These are phyloP conservation scores for Embiotoca jacksoni DNA, from an alignment of 2,113 vertebrate genomes.

Conservation along the genomic window DNA sequence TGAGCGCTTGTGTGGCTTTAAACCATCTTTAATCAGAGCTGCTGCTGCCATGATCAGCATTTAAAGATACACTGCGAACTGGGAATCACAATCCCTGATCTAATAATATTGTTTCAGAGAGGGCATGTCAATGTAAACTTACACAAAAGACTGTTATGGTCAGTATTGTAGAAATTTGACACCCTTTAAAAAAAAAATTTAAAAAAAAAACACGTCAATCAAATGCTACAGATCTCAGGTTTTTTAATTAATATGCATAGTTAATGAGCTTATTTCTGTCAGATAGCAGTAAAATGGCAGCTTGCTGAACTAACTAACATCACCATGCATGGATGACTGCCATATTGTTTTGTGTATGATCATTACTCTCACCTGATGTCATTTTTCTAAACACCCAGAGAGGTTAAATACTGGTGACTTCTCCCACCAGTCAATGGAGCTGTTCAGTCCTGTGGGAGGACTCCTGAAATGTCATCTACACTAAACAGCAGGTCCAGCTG, in stretches of 20 bases:
- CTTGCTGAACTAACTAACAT: slow-evolving; percentile 60
- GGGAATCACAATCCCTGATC: slow-evolving; percentile 1
- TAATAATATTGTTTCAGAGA: slow-evolving; percentile 23
- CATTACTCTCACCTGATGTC: slow-evolving; percentile 45
- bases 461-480: background rate
- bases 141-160: slow-evolving; percentile 27
- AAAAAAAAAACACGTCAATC: slow-evolving; percentile 58
- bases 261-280: slow-evolving; percentile 66
- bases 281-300: slow-evolving; percentile 53
- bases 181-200: slow-evolving; percentile 32
- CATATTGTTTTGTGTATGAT: slow-evolving; percentile 57
- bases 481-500: slow-evolving; percentile 9
- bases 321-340: slow-evolving; percentile 59
- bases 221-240: slow-evolving; percentile 38
- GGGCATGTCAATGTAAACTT: slow-evolving; percentile 23
- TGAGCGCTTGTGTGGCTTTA: slow-evolving; percentile 10
- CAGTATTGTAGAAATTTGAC: slow-evolving; percentile 17
- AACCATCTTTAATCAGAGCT: slow-evolving; percentile 30
- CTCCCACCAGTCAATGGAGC: background rate
- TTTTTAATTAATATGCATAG: slow-evolving; percentile 68
- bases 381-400: slow-evolving; percentile 22
- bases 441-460: background rate
- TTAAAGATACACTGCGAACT: background rate
- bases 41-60: slow-evolving; percentile 35
- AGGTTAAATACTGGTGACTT: slow-evolving; percentile 21